A percentile compares a stretch with the other conserved stretches of the same genome.
These are phyloP conservation scores for Brachynemurus nebulosus DNA, from an alignment of 2,888 invertebrate species.

Conservation along the genomic window DNA sequence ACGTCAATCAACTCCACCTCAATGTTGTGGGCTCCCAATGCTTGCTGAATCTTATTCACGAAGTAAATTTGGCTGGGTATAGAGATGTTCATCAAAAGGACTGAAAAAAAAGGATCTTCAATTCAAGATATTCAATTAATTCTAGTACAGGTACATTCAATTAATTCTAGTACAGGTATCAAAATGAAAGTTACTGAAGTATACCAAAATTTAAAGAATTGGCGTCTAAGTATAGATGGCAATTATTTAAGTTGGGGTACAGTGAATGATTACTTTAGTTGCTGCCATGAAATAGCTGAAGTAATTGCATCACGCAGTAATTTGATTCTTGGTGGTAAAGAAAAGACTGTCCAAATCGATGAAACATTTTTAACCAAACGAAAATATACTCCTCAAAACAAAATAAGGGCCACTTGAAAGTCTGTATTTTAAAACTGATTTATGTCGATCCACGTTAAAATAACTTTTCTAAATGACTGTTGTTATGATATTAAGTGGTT, in stretches of 20 bases:
- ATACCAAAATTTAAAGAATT: neutral
- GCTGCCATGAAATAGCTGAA: conserved; percentile 1
- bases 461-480: no score
- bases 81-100: neutral
- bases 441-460: no score
- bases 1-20: neutral
- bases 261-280: conserved; percentile 4
- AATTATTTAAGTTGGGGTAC: neutral
- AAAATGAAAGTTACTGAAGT: neutral
- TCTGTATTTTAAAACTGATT: no score
- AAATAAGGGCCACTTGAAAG: no score
- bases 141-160: neutral
- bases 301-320: conserved; percentile 1
- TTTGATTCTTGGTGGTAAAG: conserved; percentile 11
- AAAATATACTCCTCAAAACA: no score
- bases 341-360: conserved; percentile 14
- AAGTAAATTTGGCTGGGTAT: neutral
- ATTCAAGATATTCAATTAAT: neutral
- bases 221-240: neutral
- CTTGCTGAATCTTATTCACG: neutral
- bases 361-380: conserved; percentile 16
- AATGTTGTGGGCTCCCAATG: neutral
- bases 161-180: neutral
- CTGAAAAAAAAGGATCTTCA: neutral
- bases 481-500: no score